Base-by-base conservation (phyloP, 2,888 invertebrate species). In the Leptinotarsa peninsularis region DNA sequence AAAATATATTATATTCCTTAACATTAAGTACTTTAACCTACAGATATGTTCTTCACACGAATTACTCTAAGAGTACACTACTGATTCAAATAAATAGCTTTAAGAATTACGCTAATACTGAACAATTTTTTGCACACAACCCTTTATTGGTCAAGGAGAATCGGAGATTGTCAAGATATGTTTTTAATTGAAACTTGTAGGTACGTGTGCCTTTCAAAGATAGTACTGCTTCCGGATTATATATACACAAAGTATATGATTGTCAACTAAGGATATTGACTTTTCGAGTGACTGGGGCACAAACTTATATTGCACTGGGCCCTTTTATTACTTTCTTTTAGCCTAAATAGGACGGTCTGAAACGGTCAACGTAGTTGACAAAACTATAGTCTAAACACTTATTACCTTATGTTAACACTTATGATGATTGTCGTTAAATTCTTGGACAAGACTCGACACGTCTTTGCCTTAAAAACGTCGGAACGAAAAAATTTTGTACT, bases 381-480 rank as follows among this genome's bases (percentile, higher is more conserved):
- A 68, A 66, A 73, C 70, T 70, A 66, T 67, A 67, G 43, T 76
- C 76, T 76, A 76, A 77, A 80, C 80, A 80, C 78, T 78, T 75
- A 79, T 77, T 79, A 78, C 74, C 76, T 74, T 74, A 75, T 76
- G 63, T 33, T 81, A 81, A 81, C 78, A 80, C 75, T 80, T 82
- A 82, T 77, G 85, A 84, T 88, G 88, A 88, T 88, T 88, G 88
- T 88, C 88, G 84, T 84, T 81, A 81, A 87, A 88, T 88, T 88
- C 88, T 88, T 88, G 88, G 88, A 88, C 88, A 87, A 87, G 87
- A 86, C 86, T 83, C 23, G 69, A 73, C 83, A 83, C 85, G 85
- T 83, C 85, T 84, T 84, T 84, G 85, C 83, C 85, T 84, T 84
- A 83, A 86, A 85, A 88, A 87, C 84, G 85, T 82, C 83, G 79